Percentiles rank a stretch among this genome's conserved stretches.
Conservation (phyloP, 2,113 vertebrate genomes). For the Lophochroa leadbeateri region DNA sequence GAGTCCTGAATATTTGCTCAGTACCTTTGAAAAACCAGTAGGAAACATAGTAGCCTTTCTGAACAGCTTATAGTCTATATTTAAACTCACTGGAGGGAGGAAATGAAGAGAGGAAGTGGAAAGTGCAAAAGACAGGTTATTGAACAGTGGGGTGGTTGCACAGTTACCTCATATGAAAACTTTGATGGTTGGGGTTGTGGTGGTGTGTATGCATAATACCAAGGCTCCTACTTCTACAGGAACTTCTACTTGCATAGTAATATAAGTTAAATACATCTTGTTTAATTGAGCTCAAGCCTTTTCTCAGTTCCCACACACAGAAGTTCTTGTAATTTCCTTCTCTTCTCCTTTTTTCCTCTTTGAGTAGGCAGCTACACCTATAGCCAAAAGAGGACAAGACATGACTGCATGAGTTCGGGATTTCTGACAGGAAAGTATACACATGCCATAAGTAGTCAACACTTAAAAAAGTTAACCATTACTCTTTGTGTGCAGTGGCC, state of each 20-base stretch:
- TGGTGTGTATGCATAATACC: background rate
- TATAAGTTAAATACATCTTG: background rate
- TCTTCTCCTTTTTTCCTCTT: background rate
- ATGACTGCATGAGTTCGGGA: background rate
- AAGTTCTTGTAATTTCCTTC: background rate
- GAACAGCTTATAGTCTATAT: background rate
- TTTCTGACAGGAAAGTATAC: background rate
- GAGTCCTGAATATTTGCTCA: background rate
- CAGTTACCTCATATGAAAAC: background rate
- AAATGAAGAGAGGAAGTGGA: background rate
- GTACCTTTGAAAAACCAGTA: background rate
- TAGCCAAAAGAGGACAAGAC: background rate
- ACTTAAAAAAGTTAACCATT: background rate
- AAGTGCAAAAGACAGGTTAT: background rate
- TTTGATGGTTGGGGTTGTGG: background rate
- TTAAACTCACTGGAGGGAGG: background rate
- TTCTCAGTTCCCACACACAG: background rate
- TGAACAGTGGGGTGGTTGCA: background rate
- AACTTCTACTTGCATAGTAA: background rate
- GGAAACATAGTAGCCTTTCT: background rate
- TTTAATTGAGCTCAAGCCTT: background rate
- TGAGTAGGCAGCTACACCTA: background rate
- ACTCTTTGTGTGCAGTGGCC: background rate
- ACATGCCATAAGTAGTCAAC: background rate
- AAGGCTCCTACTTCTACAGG: background rate